These are phyloP conservation scores for Coluber constrictor DNA, from an alignment of 2,797 vertebrate genomes.

Conservation along the genomic window DNA sequence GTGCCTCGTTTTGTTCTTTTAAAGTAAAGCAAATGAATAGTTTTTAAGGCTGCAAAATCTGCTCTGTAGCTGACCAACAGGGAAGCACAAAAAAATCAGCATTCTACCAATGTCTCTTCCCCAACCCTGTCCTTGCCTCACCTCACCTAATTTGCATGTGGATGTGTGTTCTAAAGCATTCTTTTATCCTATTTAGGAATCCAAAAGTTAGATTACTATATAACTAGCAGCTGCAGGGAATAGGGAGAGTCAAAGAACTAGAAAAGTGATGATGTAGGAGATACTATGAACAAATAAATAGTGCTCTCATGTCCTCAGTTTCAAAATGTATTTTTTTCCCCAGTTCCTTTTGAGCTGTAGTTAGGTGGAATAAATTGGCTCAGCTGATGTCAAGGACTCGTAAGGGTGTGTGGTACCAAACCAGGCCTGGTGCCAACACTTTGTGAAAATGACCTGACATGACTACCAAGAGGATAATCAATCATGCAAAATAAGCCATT, in stretches of 20 bases:
- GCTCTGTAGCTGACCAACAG: background rate
- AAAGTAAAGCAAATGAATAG: background rate
- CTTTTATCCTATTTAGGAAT: background rate
- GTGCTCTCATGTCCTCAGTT: background rate
- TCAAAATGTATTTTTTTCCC: background rate
- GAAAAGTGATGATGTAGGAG: no score
- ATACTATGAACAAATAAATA: background rate
- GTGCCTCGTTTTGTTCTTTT: background rate
- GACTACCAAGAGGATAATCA: background rate
- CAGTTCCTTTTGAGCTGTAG: background rate
- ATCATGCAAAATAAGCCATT: background rate
- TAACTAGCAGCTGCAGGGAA: background rate
- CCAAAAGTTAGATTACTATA: background rate
- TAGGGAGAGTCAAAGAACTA: background rate
- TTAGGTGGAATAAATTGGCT: slow-evolving; percentile 2
- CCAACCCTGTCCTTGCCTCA: background rate
- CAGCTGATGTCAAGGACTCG: background rate
- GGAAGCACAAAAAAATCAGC: background rate
- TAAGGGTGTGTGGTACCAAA: background rate
- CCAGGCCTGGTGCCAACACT: background rate
- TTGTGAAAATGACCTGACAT: background rate
- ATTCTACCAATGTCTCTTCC: background rate
- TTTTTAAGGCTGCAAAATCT: background rate
- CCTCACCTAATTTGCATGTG: background rate
- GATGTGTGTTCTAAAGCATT: background rate